Evolutionary conservation across 2,888 invertebrate species (phyloP).

Genomic region (Zele albiditarsus): DNA sequence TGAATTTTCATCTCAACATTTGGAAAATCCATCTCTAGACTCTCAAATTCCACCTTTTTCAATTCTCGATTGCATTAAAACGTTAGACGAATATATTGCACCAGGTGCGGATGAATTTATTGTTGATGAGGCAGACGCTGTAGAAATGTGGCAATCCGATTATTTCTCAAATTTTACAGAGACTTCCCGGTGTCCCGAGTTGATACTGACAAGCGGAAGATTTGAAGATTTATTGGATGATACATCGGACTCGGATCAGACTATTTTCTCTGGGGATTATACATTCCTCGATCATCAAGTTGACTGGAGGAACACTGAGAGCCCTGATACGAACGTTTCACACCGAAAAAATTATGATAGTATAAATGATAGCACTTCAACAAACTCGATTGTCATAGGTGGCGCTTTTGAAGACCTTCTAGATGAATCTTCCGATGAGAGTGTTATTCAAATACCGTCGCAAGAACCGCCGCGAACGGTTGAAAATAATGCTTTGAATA

Average conservation of each 20-base stretch:
- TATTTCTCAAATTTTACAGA: not conserved
- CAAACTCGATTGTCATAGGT: conserved; percentile 9
- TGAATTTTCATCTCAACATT: conserved; percentile 31
- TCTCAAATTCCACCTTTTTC: conserved; percentile 56
- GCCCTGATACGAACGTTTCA: not conserved
- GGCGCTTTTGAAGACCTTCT: conserved; percentile 44
- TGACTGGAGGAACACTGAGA: not conserved
- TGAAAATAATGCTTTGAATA: not conserved
- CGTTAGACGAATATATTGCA: conserved; percentile 41
- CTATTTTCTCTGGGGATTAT: conserved; percentile 1
- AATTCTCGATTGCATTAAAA: conserved; percentile 53
- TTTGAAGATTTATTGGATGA: conserved; percentile 55
- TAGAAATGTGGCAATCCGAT: not conserved
- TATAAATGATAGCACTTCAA: not conserved
- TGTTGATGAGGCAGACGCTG: conserved; percentile 18
- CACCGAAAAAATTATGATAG: conserved; percentile 4
- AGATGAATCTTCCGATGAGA: conserved; percentile 39
- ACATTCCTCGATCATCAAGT: conserved; percentile 7
- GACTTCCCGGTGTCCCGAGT: not conserved
- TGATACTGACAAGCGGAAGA: not conserved
- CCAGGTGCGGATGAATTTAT: conserved; percentile 15
- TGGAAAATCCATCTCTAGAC: conserved; percentile 48
- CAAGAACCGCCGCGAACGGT: not conserved
- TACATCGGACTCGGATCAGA: conserved; percentile 52
- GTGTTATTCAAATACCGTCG: not conserved